Base-by-base conservation (phyloP, 1,140 invertebrate species). In the Lethrus apterus region DNA sequence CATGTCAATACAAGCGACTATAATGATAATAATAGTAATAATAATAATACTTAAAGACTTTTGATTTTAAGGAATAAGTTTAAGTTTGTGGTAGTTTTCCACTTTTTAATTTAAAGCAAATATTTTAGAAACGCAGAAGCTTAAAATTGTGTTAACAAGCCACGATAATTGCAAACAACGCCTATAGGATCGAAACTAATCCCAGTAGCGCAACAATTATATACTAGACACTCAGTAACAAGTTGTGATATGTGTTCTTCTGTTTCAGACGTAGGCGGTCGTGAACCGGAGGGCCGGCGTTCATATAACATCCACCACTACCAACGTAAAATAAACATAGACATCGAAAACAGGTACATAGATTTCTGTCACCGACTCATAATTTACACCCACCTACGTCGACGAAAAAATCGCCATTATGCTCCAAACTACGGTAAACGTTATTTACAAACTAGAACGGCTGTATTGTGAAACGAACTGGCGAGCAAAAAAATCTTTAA, bases 181-280 rank as follows among this genome's bases (percentile, higher is more conserved):
- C n/a, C 32, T n/a, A 24, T 24, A 24, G 15, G 29, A 41, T 11
- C 38, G 23, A 10, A 21, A 19, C 34, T 30, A 50, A 50, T 45
- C 36, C 50, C 50, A 17, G 50, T 51, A 51, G 50, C 50, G 20
- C 33, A 35, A 31, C 30, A 47, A 47, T 51, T 51, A 51, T 51
- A 35, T 29, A 41, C 31, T 19, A 47, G 40, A 44, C 38, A 38
- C 29, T 20, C 8, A 32, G 30, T 46, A 46, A 51, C 36, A 41
- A 51, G 29, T 44, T 45, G 48, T 48, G 32, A 18, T 14, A 43
- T 41, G 38, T 29, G 21, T 31, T 18, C 32, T 50, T 45, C 21
- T 52, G 47, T 50, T 53, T 29, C 47, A 53, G 51, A 46, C 33
- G 43, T 52, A 44, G 46, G 46, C 46, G 46, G 19, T 20, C 36